A percentile compares a stretch with the other conserved stretches of the same genome.
Evolutionary conservation across 2,113 vertebrate species (phyloP).

Genomic region (Xenopus borealis): DNA sequence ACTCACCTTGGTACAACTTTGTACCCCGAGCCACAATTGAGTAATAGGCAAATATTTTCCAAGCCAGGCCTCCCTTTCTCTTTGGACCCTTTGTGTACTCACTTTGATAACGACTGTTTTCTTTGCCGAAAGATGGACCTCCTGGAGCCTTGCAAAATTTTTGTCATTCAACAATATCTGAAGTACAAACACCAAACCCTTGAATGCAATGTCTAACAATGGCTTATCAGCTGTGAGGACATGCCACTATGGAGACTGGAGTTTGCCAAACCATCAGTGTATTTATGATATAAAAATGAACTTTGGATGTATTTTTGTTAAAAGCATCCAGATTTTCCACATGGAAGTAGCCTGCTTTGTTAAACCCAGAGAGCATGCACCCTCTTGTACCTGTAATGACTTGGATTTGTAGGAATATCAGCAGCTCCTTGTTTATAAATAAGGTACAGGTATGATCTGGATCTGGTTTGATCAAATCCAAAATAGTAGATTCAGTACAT

Average conservation of each 20-base stretch:
- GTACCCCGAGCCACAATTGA: slow-evolving; percentile 45
- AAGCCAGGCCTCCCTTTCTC: slow-evolving; percentile 49
- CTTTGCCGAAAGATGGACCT: slow-evolving; percentile 48
- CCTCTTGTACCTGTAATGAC: no score
- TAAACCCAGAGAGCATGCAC: not conserved
- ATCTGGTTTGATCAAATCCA: no score
- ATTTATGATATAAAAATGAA: slow-evolving; percentile 23
- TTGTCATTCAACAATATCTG: slow-evolving; percentile 47
- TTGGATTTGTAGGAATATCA: no score
- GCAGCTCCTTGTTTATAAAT: no score
- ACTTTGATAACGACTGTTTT: slow-evolving; percentile 47
- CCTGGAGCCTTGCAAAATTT: slow-evolving; percentile 49
- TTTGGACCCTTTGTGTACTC: slow-evolving; percentile 41
- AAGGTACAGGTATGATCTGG: no score
- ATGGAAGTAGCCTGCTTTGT: not conserved
- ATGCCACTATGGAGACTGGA: slow-evolving; percentile 2
- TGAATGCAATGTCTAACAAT: slow-evolving; percentile 39
- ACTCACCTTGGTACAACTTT: slow-evolving; percentile 54
- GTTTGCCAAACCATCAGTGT: slow-evolving; percentile 25
- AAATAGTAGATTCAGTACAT: no score
- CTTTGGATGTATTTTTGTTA: slow-evolving; percentile 45
- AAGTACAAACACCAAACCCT: slow-evolving; percentile 41
- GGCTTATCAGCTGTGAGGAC: slow-evolving; percentile 35
- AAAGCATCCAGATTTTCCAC: slow-evolving; percentile 28
- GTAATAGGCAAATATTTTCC: slow-evolving; percentile 55